Conservation (phyloP, 2,113 vertebrate species). For the Pseudolaguvia tuberculata region DNA sequence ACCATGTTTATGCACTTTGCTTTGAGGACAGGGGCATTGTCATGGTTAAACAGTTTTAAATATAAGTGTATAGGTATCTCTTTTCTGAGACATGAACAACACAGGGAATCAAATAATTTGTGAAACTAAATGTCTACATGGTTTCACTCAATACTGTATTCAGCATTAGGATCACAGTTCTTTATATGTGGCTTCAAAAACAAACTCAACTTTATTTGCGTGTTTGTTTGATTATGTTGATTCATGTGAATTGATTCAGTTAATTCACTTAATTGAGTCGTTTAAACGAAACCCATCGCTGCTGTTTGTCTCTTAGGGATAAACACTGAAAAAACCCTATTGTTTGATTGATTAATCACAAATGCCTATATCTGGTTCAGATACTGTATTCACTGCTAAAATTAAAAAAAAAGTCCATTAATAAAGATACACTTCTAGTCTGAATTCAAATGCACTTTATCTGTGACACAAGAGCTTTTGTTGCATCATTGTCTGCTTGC, state of each 20-base stretch:
- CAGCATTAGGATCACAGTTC: neutral
- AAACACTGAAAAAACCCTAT: neutral
- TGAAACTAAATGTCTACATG: neutral
- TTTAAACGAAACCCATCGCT: neutral
- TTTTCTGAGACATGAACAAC: neutral
- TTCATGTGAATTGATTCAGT: neutral
- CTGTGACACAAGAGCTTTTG: neutral
- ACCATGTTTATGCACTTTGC: neutral
- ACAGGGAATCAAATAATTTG: neutral
- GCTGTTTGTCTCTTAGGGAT: neutral
- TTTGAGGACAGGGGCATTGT: neutral
- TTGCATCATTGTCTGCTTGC: neutral
- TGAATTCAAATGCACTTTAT: neutral
- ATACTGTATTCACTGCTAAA: neutral
- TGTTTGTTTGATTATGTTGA: too few species aligned
- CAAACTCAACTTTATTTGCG: neutral
- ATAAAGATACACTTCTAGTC: neutral
- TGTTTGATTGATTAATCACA: neutral
- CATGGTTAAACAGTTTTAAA: neutral
- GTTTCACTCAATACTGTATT: neutral
- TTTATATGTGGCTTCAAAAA: neutral
- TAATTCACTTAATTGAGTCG: constrained; percentile 29
- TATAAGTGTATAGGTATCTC: neutral
- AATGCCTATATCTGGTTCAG: neutral
- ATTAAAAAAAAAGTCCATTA: neutral